phyloP scores from a whole-genome alignment of 2,888 invertebrate species.

The Thelaira solivaga region DNA sequence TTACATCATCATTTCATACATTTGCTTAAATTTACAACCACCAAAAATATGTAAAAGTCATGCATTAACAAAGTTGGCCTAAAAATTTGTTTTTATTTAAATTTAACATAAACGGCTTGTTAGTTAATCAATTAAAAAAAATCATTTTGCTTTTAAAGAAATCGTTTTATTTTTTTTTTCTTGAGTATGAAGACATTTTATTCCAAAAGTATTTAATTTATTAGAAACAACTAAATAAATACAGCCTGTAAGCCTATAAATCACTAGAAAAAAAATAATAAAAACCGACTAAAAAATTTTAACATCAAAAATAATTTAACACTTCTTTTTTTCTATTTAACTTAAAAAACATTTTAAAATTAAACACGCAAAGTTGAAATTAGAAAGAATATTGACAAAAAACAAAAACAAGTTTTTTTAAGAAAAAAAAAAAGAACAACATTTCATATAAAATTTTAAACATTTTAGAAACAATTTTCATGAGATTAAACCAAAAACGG shows the following conservation, averaged over 20 bases:
- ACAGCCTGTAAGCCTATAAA: constrained; percentile 15
- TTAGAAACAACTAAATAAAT: constrained; percentile 5
- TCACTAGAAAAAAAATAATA: constrained; percentile 33
- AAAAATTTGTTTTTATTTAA: too few relatives aligned
- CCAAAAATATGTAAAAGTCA: background rate
- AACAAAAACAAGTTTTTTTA: background rate
- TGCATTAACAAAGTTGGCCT: background rate
- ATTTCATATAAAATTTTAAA: background rate
- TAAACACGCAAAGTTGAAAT: constrained; percentile 30
- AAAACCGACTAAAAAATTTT: background rate
- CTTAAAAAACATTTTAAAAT: background rate
- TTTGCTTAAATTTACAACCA: too few relatives aligned
- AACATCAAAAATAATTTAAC: constrained; percentile 29
- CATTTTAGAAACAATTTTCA: too few relatives aligned
- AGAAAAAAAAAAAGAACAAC: background rate
- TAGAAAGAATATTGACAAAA: background rate
- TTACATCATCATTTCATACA: background rate
- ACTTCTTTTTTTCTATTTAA: constrained; percentile 15
- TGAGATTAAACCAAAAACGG: too few relatives aligned
- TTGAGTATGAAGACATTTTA: constrained; percentile 2
- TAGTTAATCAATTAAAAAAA: constrained; percentile 10
- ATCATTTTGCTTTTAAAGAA: background rate
- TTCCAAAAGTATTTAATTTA: constrained; percentile 16
- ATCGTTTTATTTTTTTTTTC: too few relatives aligned
- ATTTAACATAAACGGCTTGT: background rate